Evolutionary conservation across 2,888 invertebrate genomes (phyloP), one percentile per base, ranked within the genome.

Genomic region (Amphipoea lucens): DNA sequence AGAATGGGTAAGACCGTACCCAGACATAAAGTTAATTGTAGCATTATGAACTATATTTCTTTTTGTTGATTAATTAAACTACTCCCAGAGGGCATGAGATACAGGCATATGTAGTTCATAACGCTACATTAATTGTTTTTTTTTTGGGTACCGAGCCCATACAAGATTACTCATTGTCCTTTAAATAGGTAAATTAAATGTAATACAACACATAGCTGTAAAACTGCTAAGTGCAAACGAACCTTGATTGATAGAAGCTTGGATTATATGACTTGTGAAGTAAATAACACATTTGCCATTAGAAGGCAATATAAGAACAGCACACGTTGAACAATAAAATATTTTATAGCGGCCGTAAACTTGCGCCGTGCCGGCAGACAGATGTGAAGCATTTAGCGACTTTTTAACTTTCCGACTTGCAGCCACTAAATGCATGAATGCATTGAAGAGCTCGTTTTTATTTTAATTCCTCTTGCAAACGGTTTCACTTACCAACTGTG

Each of bases 341-440:
- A 75, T 89, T 91, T 91, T 87, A 91, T 81, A 80, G 70, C 83
- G 45, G 74, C 81, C 77, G 82, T 92, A 88, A 92, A 90, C 76
- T 86, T 81, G 76, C 66, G 77, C 51, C 7, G 65, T 36, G 5
- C 74, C 72, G 65, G 81, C 82, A 79, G 78, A 83, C 82, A 83
- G 75, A 87, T 85, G 82, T 65, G 54, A 79, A 74, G 69, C 81
- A 82, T 87, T 88, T 86, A 85, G 85, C 74, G 79, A 87, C 77
- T 86, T 89, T 88, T 84, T 86, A 83, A 82, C 84, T 83, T 71
- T 29, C 60, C 68, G 62, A 74, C 77, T 82, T 82, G 75, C 29
- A 45, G 36, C 17, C 20, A 70, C 66, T 78, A 62, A 54, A 75
- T 71, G 51, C n/a, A 63, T 78, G 54, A 54, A 75, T 71, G 51